A percentile compares a stretch with the other conserved stretches of the same genome.
Conservation (phyloP, 2,113 vertebrate species). For the Clarias macrocephalus region DNA sequence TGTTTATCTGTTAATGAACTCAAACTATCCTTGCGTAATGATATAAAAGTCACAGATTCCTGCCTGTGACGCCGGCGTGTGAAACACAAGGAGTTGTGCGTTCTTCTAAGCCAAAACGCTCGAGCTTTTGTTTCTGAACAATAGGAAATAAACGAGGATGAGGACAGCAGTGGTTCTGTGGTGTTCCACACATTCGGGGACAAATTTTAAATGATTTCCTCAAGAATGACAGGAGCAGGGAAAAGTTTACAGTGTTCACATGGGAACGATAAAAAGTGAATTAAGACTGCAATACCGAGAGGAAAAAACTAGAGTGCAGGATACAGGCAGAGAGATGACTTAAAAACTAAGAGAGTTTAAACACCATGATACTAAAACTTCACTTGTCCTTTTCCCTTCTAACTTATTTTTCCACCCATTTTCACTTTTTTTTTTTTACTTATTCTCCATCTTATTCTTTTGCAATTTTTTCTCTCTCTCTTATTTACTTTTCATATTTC, state of each 20-base stretch:
- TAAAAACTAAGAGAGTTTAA: background rate
- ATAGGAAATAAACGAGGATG: background rate
- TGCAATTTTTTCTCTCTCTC: background rate
- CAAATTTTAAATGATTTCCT: background rate
- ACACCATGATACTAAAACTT: background rate
- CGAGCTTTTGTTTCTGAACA: constrained; percentile 11
- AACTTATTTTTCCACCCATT: background rate
- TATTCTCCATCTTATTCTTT: background rate
- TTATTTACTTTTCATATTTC: background rate
- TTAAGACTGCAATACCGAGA: background rate
- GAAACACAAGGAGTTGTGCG: background rate
- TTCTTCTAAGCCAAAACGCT: background rate
- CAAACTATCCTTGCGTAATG: background rate
- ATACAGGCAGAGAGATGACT: background rate
- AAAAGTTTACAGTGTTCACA: background rate
- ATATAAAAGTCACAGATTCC: background rate
- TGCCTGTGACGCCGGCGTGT: background rate
- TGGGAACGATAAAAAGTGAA: background rate
- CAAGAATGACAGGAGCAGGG: background rate
- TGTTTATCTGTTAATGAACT: background rate
- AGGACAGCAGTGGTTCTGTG: background rate
- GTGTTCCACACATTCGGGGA: background rate
- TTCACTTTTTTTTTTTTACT: background rate
- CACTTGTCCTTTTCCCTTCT: background rate
- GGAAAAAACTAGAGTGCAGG: background rate